A percentile compares a stretch with the other conserved stretches of the same genome.
Conservation (phyloP, 2,797 vertebrate genomes). For the Adelosebastes latens region DNA sequence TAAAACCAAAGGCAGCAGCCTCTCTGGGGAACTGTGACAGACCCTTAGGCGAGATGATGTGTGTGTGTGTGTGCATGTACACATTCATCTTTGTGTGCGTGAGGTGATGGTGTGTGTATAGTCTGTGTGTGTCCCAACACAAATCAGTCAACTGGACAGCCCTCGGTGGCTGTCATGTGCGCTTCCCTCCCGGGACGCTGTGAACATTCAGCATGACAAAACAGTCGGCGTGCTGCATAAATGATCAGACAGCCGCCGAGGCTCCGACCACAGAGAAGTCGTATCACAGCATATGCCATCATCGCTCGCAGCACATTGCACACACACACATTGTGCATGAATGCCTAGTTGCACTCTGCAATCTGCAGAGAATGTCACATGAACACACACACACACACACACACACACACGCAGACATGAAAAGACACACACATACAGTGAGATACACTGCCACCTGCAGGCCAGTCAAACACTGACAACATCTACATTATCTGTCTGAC, state of each 20-base stretch:
- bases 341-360: not conserved
- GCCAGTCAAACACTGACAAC: not conserved
- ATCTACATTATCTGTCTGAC: not conserved
- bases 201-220: conserved; percentile 53
- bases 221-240: conserved; percentile 49
- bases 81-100: not conserved
- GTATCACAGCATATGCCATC: conserved; percentile 19
- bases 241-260: conserved; percentile 40
- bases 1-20: conserved; percentile 68
- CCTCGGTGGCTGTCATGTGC: conserved; percentile 26
- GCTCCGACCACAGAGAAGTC: conserved; percentile 3
- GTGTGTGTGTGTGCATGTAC: not conserved
- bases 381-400: not conserved
- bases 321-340: conserved; percentile 2
- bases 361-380: not conserved
- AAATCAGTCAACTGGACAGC: conserved; percentile 63
- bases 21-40: conserved; percentile 55
- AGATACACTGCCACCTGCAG: conserved; percentile 56
- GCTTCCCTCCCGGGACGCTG: conserved; percentile 41
- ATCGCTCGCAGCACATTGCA: not conserved
- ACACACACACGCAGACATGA: not conserved
- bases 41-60: conserved; percentile 20
- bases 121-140: conserved; percentile 27
- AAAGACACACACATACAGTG: not conserved
- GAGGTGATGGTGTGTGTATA: not conserved